phyloP scores from a whole-genome alignment of 2,888 invertebrate genomes.

The Ormia ochracea region DNA sequence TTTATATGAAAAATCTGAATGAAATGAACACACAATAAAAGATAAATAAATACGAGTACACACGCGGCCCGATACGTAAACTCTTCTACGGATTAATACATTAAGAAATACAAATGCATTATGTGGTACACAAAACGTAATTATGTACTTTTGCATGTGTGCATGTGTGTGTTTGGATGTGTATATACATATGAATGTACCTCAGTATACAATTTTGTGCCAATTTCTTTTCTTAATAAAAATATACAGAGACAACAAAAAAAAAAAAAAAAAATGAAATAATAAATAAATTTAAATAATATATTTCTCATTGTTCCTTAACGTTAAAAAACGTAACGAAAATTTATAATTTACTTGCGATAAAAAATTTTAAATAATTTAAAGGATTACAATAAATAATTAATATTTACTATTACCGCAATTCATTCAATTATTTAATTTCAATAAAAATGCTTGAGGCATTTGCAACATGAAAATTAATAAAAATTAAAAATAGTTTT shows the following conservation, averaged over 20 bases:
- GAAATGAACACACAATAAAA: constrained; percentile 35
- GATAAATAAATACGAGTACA: constrained; percentile 17
- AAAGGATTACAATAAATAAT: constrained; percentile 3
- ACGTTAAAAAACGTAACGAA: background rate
- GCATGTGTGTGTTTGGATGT: too few relatives aligned
- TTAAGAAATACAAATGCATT: background rate
- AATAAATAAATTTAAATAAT: background rate
- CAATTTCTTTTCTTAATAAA: constrained; percentile 30
- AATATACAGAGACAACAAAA: background rate
- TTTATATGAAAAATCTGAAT: constrained; percentile 21
- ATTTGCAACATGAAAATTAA: background rate
- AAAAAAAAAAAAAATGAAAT: constrained; percentile 2
- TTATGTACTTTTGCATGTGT: too few relatives aligned
- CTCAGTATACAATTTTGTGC: constrained; percentile 23
- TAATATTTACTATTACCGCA: background rate
- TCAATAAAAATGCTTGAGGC: background rate
- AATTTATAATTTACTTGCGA: background rate
- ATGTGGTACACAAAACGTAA: too few relatives aligned
- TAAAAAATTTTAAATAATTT: background rate
- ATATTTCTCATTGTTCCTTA: background rate
- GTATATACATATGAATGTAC: background rate
- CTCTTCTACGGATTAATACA: background rate
- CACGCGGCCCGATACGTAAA: background rate
- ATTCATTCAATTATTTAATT: constrained; percentile 1
- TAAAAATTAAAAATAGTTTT: constrained; percentile 24